phyloP scores from a whole-genome alignment of 1,140 invertebrate species.

The Drosophila nasuta region DNA sequence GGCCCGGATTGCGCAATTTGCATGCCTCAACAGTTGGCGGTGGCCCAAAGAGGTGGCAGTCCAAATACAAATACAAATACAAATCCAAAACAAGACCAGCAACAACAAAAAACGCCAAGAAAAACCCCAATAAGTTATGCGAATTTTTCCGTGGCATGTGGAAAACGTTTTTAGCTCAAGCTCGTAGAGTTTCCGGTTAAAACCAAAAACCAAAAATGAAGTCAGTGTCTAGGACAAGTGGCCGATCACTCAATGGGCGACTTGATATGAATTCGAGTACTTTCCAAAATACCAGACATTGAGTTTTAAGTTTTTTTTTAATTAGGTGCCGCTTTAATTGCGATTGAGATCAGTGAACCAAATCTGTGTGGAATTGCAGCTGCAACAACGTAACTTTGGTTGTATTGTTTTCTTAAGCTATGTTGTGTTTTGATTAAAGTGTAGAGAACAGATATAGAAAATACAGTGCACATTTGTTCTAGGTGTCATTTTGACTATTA shows the following conservation, averaged over 20 bases:
- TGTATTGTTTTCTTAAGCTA: not conserved
- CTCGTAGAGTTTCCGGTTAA: conserved; percentile 67
- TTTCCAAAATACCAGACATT: conserved; percentile 36
- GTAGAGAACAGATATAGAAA: not conserved
- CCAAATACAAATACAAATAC: conserved; percentile 28
- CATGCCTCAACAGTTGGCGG: conserved; percentile 59
- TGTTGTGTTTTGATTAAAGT: not conserved
- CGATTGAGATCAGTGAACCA: conserved; percentile 41
- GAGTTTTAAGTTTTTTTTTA: conserved; percentile 40
- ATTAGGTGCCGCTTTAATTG: conserved; percentile 50
- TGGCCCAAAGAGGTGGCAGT: conserved; percentile 38
- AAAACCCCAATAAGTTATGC: conserved; percentile 54
- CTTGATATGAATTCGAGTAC: conserved; percentile 15
- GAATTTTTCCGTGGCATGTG: conserved; percentile 66
- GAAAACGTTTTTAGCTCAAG: conserved; percentile 51
- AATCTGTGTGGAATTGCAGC: conserved; percentile 4
- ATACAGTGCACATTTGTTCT: not conserved
- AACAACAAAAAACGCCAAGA: conserved; percentile 11
- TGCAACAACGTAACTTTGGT: not conserved
- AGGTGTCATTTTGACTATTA: not conserved
- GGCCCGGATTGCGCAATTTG: conserved; percentile 73
- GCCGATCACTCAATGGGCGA: conserved; percentile 38
- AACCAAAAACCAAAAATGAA: conserved; percentile 48
- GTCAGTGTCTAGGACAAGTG: conserved; percentile 80
- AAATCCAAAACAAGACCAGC: conserved; percentile 2